Conservation (phyloP, 2,113 vertebrate species). For the Sylvilagus bachmani region DNA sequence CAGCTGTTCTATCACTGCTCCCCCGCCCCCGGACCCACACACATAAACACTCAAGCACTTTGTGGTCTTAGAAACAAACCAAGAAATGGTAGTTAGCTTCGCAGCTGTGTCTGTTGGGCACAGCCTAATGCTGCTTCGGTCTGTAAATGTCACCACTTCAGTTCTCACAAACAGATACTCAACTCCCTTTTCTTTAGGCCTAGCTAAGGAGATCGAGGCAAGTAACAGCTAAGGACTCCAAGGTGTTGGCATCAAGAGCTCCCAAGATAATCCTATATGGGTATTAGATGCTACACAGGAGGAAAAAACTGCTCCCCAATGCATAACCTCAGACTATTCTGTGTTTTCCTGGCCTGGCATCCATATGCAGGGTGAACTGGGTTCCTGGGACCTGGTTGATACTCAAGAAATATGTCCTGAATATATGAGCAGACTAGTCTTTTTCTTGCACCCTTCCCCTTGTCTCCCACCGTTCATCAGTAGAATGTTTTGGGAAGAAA, state of each 20-base stretch:
- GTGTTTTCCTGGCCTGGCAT: not conserved
- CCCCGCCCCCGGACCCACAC: not conserved
- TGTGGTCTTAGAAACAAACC: conserved; percentile 30
- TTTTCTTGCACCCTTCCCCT: not conserved
- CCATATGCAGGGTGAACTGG: rapidly evolving
- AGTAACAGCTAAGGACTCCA: not conserved
- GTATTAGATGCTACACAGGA: not conserved
- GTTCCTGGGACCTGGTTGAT: not conserved
- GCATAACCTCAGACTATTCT: not conserved
- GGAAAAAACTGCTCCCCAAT: rapidly evolving
- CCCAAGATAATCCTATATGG: not conserved
- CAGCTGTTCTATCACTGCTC: not conserved
- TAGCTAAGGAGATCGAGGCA: too few relatives aligned
- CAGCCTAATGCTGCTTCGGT: not conserved
- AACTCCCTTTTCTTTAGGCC: not conserved
- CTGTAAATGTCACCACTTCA: not conserved
- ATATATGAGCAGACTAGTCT: not conserved
- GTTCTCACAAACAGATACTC: not conserved
- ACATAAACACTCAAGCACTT: not conserved
- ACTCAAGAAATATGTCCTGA: not conserved
- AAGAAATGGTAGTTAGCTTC: not conserved
- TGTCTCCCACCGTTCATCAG: not conserved
- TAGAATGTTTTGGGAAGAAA: not conserved
- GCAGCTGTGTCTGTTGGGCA: not conserved
- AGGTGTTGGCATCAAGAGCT: not conserved